phyloP scores from a whole-genome alignment of 2,888 invertebrate genomes.

The Neoitamus cyanurus region DNA sequence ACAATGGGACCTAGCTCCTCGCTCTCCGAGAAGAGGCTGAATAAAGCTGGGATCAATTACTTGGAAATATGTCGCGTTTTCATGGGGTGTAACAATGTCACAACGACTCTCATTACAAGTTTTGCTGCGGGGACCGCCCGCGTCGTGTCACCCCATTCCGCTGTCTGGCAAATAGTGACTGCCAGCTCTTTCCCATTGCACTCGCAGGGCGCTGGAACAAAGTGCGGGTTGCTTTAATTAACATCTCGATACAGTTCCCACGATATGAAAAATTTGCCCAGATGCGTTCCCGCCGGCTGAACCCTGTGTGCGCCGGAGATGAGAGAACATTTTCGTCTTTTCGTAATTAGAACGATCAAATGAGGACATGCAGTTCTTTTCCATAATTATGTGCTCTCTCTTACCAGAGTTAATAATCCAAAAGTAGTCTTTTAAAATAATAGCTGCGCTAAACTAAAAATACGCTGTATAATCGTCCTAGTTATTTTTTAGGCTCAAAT shows the following conservation, averaged over 20 bases:
- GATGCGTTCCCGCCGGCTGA: neutral
- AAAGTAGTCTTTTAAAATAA: too few species aligned
- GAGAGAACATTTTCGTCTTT: neutral
- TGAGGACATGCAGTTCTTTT: neutral
- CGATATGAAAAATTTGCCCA: neutral
- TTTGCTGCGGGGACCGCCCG: neutral
- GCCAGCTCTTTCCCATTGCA: neutral
- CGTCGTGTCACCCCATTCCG: neutral
- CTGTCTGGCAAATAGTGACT: neutral
- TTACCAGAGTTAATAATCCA: neutral
- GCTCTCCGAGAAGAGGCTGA: neutral
- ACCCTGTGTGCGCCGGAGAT: neutral
- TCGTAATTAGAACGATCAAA: neutral
- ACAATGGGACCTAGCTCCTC: neutral
- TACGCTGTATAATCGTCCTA: too few species aligned
- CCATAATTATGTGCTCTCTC: neutral
- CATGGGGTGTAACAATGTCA: conserved; percentile 24
- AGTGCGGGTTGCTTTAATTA: neutral
- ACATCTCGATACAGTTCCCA: neutral
- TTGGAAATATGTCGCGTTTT: neutral
- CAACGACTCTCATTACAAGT: conserved; percentile 17
- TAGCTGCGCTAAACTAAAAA: too few species aligned
- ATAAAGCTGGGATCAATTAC: conserved; percentile 28
- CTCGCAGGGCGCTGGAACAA: neutral
- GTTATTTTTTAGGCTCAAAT: too few species aligned